phyloP scores from a whole-genome alignment of 2,113 vertebrate genomes.

The Callithrix jacchus region DNA sequence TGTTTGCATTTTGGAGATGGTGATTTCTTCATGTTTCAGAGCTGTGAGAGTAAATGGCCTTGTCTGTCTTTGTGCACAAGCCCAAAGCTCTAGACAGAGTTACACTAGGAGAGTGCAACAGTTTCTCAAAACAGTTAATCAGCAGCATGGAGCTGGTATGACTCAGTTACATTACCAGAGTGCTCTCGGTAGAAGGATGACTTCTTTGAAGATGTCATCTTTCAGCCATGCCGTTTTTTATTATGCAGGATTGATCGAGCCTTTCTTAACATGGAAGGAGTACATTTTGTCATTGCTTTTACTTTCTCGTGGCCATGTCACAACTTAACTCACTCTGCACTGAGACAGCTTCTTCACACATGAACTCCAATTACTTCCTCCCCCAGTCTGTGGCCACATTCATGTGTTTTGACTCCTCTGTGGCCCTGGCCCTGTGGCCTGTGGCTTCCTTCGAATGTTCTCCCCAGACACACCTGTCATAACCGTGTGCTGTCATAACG shows the following conservation, averaged over 20 bases:
- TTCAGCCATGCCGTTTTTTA: neutral
- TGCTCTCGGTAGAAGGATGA: neutral
- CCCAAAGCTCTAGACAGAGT: neutral
- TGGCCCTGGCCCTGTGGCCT: neutral
- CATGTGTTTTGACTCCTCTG: rapidly evolving
- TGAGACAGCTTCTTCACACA: neutral
- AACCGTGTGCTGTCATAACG: neutral
- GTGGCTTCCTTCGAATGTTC: neutral
- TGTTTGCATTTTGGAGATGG: neutral
- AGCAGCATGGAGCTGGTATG: neutral
- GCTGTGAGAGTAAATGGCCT: neutral
- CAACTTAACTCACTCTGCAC: neutral
- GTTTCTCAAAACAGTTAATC: neutral
- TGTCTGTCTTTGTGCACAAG: neutral
- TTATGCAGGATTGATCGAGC: neutral
- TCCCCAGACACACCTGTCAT: neutral
- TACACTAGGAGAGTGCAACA: neutral
- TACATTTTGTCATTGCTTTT: neutral
- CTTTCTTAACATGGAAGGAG: neutral
- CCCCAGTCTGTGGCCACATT: rapidly evolving
- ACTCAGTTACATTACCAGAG: neutral
- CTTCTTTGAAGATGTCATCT: neutral
- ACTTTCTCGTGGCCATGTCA: neutral
- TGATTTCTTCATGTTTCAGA: neutral
- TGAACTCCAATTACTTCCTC: neutral